Evolutionary conservation across 1,140 invertebrate species (phyloP), one percentile per base, ranked within the genome.

Genomic region (Conus betulinus): DNA sequence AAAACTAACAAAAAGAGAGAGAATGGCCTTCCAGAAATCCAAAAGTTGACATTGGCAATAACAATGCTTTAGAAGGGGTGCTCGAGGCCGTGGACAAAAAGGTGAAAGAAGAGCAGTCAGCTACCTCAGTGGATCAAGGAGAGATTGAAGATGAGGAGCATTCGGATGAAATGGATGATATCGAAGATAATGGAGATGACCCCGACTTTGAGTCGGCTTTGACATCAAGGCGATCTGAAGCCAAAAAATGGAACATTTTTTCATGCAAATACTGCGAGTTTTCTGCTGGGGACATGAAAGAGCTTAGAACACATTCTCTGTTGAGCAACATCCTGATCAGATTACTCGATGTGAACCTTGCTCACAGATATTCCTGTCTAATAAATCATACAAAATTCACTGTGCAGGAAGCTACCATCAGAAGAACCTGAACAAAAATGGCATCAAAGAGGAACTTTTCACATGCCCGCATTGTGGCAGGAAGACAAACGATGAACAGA

Each of bases 191-290:
- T 53, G 78, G n/a, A 81, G 71, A 60, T 67, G 84, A 67, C 13
- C 57, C 84, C 0, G 84, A 81, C 39, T 81, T 53, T 55, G 39
- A 23, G 17, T 79, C 25, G 84, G 86, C 52, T 63, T 60, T 57
- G 60, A 86, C 13, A 27, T 5, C 15, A 17, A 63, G 51, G 57
- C 39, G 17, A 5, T 57, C 76, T 25, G 85, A 87, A 55, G 85
- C 87, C 7, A 88, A 88, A 55, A 82, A 85, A 57, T 27, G 27
- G 52, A 82, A 85, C 25, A 84, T 90, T 53, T 92, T 92, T 83
- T 93, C 92, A 63, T 94, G 94, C 90, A 90, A 93, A 53, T 90
- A 93, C 55, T 95, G 94, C 90, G 92, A 93, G 13, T 94, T 92
- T 89, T 91, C 84, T 76, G 94, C 90, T 11, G 55, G 78, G 4